These are phyloP conservation scores for Zaprionus taronus DNA, from an alignment of 1,140 invertebrate genomes.

Conservation along the genomic window DNA sequence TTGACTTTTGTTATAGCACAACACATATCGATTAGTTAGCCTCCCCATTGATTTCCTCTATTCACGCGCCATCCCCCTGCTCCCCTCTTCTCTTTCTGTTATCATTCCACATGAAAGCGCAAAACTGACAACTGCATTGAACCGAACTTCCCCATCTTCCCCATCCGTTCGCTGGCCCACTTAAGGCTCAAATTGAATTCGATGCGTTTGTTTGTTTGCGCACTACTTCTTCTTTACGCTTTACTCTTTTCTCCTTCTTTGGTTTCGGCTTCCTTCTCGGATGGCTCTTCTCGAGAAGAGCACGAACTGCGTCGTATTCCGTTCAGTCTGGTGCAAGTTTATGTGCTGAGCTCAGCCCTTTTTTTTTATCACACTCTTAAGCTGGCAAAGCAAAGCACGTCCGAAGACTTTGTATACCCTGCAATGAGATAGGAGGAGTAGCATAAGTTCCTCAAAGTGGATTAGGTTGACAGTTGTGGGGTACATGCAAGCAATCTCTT, in stretches of 20 bases:
- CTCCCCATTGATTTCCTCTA: neutral
- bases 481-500: too few relatives aligned
- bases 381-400: neutral
- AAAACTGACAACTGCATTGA: slow-evolving; percentile 12
- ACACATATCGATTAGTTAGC: slow-evolving; percentile 45
- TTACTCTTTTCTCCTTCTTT: neutral
- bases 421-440: neutral
- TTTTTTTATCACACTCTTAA: neutral
- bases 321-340: neutral
- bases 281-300: neutral
- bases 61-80: neutral
- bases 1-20: slow-evolving; percentile 63
- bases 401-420: neutral
- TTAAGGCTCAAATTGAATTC: slow-evolving; percentile 1
- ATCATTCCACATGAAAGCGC: slow-evolving; percentile 15
- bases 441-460: too few relatives aligned
- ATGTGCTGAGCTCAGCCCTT: slow-evolving; percentile 1
- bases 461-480: too few relatives aligned
- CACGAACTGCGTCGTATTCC: neutral
- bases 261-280: neutral
- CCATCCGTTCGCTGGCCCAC: neutral
- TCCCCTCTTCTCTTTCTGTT: neutral
- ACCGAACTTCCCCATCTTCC: slow-evolving; percentile 7
- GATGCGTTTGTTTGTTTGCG: slow-evolving; percentile 1
- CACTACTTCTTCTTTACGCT: neutral